Percentiles rank a stretch among this genome's conserved stretches.
phyloP scores from a whole-genome alignment of 1,140 invertebrate species.

The Lepidurus packardi region DNA sequence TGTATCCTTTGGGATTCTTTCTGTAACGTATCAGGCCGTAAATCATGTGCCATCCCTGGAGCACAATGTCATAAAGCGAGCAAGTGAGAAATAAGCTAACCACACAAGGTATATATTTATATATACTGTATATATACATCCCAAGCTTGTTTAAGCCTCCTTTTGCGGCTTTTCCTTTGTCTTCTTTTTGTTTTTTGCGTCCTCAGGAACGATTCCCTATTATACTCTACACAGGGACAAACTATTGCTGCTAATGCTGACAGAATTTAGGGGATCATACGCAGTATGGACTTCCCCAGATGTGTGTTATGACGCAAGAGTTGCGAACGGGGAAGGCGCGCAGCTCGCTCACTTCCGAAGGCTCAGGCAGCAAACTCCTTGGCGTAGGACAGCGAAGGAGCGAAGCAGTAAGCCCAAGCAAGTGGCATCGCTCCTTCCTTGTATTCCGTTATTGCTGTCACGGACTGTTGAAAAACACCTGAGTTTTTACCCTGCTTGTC shows the following conservation, averaged over 20 bases:
- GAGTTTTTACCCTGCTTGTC: background rate
- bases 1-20: background rate
- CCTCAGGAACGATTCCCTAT: background rate
- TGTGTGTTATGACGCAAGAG: background rate
- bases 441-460: background rate
- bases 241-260: background rate
- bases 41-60: background rate
- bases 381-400: background rate
- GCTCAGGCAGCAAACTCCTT: background rate
- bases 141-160: background rate
- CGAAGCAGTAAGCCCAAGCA: constrained; percentile 13
- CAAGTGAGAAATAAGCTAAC: background rate
- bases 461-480: background rate
- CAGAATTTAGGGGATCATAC: background rate
- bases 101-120: background rate
- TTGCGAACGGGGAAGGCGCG: constrained; percentile 6
- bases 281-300: constrained; percentile 1
- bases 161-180: background rate
- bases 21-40: background rate
- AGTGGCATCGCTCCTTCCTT: constrained; percentile 8
- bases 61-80: background rate
- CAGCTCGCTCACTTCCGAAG: constrained; percentile 8
- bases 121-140: background rate
- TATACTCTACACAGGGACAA: background rate
- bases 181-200: background rate